phyloP scores from a whole-genome alignment of 1,140 invertebrate species.

The Cyclina sinensis region DNA sequence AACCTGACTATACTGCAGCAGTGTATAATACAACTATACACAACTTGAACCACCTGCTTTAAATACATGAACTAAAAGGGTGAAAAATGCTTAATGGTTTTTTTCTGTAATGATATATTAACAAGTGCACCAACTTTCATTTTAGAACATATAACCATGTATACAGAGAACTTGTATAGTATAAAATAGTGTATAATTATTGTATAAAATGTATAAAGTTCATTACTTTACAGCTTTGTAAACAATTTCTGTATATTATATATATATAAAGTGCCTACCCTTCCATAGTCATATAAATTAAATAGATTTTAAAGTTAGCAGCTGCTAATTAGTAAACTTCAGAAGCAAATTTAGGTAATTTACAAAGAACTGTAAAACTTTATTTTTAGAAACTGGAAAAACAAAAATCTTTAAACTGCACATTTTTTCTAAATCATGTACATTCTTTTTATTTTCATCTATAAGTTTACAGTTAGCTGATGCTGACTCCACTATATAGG shows the following conservation, averaged over 20 bases:
- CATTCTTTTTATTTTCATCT: too few relatives aligned
- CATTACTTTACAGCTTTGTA: not conserved
- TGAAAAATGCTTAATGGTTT: not conserved
- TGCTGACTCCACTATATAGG: too few relatives aligned
- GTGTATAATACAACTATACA: not conserved
- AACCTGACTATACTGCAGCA: too few relatives aligned
- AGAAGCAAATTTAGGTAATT: too few relatives aligned
- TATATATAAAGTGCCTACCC: not conserved
- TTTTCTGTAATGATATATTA: not conserved
- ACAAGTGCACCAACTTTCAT: slow-evolving; percentile 10
- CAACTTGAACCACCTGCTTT: not conserved
- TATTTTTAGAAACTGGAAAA: too few relatives aligned
- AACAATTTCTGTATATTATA: not conserved
- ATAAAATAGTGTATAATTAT: slow-evolving; percentile 21
- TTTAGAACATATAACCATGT: slow-evolving; percentile 7
- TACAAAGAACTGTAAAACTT: too few relatives aligned
- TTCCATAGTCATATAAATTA: too few relatives aligned
- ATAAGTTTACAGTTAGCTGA: too few relatives aligned
- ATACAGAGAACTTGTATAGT: slow-evolving; percentile 10
- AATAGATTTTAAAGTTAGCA: not conserved
- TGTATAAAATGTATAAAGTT: slow-evolving; percentile 24
- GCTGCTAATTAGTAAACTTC: not conserved
- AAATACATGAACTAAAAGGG: not conserved
- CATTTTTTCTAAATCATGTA: too few relatives aligned
- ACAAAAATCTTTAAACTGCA: too few relatives aligned